Conservation (phyloP, 2,888 invertebrate genomes). For the Diloba caeruleocephala region DNA sequence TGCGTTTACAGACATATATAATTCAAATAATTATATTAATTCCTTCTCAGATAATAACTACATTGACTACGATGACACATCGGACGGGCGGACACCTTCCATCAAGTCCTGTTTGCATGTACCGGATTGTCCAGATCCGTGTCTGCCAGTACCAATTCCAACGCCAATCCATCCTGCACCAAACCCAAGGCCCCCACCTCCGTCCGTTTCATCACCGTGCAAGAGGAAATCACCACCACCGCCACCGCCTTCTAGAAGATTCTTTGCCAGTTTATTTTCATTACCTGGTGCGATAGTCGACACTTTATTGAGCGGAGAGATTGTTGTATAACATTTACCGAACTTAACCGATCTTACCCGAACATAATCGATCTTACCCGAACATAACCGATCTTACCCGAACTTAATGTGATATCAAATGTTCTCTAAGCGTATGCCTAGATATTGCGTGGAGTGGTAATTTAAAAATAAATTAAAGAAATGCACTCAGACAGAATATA, state of each 20-base stretch:
- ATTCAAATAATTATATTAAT: too few relatives aligned
- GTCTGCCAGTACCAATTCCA: background rate
- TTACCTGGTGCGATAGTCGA: conserved; percentile 56
- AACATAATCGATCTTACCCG: too few relatives aligned
- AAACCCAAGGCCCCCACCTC: background rate
- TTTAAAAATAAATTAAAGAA: too few relatives aligned
- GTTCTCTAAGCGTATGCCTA: too few relatives aligned
- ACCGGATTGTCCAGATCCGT: background rate
- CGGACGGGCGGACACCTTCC: background rate
- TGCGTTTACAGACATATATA: too few relatives aligned
- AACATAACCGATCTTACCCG: too few relatives aligned
- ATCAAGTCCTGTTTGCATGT: background rate
- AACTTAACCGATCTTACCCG: too few relatives aligned
- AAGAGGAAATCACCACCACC: background rate
- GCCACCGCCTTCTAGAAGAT: conserved; percentile 9
- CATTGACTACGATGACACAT: background rate
- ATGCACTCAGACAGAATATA: too few relatives aligned
- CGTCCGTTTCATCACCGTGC: background rate
- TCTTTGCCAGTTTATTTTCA: conserved; percentile 50
- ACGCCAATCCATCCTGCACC: too few relatives aligned
- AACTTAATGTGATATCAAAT: too few relatives aligned
- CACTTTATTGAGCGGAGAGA: conserved; percentile 50
- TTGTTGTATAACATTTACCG: conserved; percentile 17
- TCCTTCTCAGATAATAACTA: conserved; percentile 5
- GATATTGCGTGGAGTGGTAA: too few relatives aligned